These are phyloP conservation scores for Sesia bembeciformis DNA, from an alignment of 2,888 invertebrate species.

Conservation along the genomic window DNA sequence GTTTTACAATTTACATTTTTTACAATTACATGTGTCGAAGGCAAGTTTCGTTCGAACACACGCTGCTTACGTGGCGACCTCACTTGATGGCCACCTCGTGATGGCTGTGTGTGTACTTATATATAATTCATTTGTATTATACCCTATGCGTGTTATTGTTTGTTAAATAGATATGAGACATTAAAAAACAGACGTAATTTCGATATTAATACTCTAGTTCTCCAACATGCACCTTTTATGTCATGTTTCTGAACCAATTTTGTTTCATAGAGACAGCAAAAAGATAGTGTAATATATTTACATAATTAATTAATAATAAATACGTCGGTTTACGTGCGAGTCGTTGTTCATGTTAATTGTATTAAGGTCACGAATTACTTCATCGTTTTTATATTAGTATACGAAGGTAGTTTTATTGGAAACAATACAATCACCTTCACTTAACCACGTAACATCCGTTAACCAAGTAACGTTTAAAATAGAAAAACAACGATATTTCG, in stretches of 20 bases:
- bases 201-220: conserved; percentile 1
- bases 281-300: no score
- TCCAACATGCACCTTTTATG: no score
- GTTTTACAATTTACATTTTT: no score
- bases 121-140: not conserved
- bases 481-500: conserved; percentile 3
- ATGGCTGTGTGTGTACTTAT: not conserved
- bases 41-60: conserved; percentile 6
- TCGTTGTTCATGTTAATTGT: no score
- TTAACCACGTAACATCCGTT: conserved; percentile 6
- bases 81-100: conserved; percentile 33
- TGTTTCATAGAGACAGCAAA: no score
- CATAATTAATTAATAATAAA: no score
- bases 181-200: no score
- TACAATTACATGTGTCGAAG: conserved; percentile 10
- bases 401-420: not conserved
- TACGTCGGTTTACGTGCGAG: no score
- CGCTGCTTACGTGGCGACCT: conserved; percentile 36
- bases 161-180: no score
- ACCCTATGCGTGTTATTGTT: not conserved
- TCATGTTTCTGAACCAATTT: no score
- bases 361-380: conserved; percentile 51
- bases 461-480: not conserved
- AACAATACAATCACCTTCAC: conserved; percentile 7
- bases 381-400: conserved; percentile 39